Evolutionary conservation across 2,888 invertebrate species (phyloP).

Genomic region (Synergus umbraculus): DNA sequence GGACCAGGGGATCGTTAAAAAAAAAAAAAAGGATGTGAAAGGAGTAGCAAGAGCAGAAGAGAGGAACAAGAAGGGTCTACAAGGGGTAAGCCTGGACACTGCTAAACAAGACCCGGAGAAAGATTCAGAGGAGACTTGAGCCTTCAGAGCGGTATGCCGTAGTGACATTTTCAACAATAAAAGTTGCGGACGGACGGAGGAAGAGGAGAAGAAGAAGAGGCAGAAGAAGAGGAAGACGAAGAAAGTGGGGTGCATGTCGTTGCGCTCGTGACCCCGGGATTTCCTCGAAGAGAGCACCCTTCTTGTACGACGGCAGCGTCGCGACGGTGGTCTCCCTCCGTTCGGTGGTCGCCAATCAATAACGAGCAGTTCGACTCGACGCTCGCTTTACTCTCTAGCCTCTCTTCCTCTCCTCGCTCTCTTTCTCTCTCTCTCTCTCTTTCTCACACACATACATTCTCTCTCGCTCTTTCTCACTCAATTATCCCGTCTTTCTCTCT

Average conservation of each 20-base stretch:
- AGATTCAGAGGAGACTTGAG: conserved; percentile 13
- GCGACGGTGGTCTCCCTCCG: conserved; percentile 51
- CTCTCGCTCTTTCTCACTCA: conserved; percentile 39
- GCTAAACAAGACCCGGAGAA: neutral
- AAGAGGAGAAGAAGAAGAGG: conserved; percentile 38
- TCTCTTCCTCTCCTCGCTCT: conserved; percentile 42
- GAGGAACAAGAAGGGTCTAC: conserved; percentile 42
- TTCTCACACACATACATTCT: neutral
- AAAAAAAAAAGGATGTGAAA: neutral
- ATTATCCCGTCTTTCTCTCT: conserved; percentile 19
- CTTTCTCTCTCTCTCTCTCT: conserved; percentile 42
- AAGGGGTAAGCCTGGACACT: neutral
- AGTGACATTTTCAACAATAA: neutral
- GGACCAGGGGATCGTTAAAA: neutral
- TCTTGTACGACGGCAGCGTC: conserved; percentile 31
- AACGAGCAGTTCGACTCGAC: conserved; percentile 65
- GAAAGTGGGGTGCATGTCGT: conserved; percentile 31
- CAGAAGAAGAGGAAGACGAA: conserved; percentile 34
- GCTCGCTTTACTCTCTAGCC: conserved; percentile 47
- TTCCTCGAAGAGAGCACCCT: conserved; percentile 28
- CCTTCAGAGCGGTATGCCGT: conserved; percentile 45
- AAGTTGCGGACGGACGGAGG: conserved; percentile 7
- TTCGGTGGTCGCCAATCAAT: conserved; percentile 65
- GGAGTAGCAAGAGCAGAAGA: conserved; percentile 37
- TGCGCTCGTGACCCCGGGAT: conserved; percentile 37